Evolutionary conservation across 2,888 invertebrate genomes (phyloP).

Genomic region (Colostygia pectinataria): DNA sequence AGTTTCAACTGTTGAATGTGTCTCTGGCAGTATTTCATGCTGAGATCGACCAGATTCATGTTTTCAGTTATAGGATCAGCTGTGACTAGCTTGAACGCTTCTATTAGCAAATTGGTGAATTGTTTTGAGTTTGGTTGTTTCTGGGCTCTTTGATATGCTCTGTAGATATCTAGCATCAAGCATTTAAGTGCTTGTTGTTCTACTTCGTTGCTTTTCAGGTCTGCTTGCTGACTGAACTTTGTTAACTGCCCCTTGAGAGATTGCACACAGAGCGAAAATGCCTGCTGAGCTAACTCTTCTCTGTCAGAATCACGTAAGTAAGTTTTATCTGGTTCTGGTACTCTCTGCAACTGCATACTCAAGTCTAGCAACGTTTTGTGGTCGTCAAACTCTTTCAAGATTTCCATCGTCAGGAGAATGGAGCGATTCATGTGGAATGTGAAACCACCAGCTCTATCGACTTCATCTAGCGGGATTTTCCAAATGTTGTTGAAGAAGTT

Average conservation of each 20-base stretch:
- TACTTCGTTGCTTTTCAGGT: conserved; percentile 69
- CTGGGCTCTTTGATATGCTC: conserved; percentile 86
- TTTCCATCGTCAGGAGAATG: conserved; percentile 90
- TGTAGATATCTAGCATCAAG: conserved; percentile 84
- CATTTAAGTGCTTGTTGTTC: conserved; percentile 77
- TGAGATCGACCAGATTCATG: conserved; percentile 85
- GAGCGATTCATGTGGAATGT: conserved; percentile 95
- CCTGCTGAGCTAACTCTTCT: conserved; percentile 90
- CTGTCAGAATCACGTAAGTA: conserved; percentile 94
- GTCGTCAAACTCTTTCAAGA: conserved; percentile 90
- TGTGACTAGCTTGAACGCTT: conserved; percentile 86
- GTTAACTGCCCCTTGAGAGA: conserved; percentile 86
- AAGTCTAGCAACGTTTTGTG: conserved; percentile 90
- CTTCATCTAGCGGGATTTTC: conserved; percentile 94
- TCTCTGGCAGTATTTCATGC: conserved; percentile 87
- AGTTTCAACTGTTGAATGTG: conserved; percentile 83
- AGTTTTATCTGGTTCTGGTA: conserved; percentile 94
- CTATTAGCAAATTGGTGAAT: conserved; percentile 85
- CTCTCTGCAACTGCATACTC: conserved; percentile 89
- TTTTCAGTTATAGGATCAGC: conserved; percentile 85
- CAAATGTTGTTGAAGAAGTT: conserved; percentile 97
- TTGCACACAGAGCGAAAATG: conserved; percentile 88
- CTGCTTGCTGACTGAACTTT: conserved; percentile 74
- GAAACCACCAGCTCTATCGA: conserved; percentile 96
- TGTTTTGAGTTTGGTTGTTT: conserved; percentile 84